A percentile compares a stretch with the other conserved stretches of the same genome.
Conservation (phyloP, 2,113 vertebrate species). For the Glaucidium brasilianum region DNA sequence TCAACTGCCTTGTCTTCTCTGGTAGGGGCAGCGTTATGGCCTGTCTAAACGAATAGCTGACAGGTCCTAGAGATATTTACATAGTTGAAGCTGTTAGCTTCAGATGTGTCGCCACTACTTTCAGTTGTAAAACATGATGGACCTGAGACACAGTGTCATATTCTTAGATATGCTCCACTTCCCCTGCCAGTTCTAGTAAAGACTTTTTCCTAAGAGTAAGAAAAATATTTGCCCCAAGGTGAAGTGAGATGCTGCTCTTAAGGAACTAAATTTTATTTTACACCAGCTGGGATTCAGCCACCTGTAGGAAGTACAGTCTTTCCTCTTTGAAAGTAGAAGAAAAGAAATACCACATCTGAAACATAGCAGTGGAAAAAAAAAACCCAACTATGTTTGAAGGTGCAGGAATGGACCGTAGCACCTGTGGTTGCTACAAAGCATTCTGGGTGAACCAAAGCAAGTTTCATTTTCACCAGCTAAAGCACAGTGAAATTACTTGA, state of each 20-base stretch:
- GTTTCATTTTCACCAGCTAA: background rate
- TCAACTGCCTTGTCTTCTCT: background rate
- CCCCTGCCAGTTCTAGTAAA: slow-evolving; percentile 52
- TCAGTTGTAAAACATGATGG: slow-evolving; percentile 54
- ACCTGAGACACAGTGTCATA: slow-evolving; percentile 53
- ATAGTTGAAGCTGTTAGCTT: slow-evolving; percentile 39
- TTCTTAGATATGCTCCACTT: slow-evolving; percentile 46
- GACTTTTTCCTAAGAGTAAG: slow-evolving; percentile 20
- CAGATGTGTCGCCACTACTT: slow-evolving; percentile 61
- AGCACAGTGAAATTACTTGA: background rate
- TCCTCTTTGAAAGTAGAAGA: slow-evolving; percentile 28
- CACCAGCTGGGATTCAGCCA: slow-evolving; percentile 18
- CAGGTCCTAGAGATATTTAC: slow-evolving; percentile 43
- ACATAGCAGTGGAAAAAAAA: background rate
- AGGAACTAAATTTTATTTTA: slow-evolving; percentile 36
- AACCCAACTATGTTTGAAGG: background rate
- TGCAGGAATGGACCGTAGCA: background rate
- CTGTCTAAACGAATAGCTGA: slow-evolving; percentile 40
- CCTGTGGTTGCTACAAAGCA: background rate
- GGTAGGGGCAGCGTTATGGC: slow-evolving; percentile 1
- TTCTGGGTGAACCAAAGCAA: background rate
- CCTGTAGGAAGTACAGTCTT: slow-evolving; percentile 34
- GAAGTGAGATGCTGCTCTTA: slow-evolving; percentile 32
- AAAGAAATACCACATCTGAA: background rate
- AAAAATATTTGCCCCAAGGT: slow-evolving; percentile 54